phyloP scores from a whole-genome alignment of 2,888 invertebrate species.

The Diarsia dahlii region DNA sequence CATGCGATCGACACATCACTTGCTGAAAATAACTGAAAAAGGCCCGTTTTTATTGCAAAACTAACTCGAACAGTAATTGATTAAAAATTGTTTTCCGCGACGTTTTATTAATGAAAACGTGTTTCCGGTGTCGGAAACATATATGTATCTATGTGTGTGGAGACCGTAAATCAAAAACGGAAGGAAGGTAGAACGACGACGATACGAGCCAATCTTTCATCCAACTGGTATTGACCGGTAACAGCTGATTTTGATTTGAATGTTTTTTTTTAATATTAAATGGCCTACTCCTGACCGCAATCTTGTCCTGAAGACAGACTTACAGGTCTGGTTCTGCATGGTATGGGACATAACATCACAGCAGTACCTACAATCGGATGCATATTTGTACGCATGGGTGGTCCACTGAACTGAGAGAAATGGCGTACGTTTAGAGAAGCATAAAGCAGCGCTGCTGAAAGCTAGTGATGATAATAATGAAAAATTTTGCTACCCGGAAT shows the following conservation, averaged over 20 bases:
- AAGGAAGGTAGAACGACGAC: too few species aligned
- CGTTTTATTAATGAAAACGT: not conserved
- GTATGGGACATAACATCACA: not conserved
- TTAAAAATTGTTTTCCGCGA: not conserved
- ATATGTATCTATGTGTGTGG: not conserved
- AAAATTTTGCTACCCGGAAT: not conserved
- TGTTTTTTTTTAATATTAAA: too few species aligned
- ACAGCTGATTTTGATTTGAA: too few species aligned
- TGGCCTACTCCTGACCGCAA: too few species aligned
- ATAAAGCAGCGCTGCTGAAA: not conserved
- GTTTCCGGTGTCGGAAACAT: not conserved
- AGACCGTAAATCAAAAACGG: not conserved
- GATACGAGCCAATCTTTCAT: too few species aligned
- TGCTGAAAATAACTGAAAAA: constrained; percentile 14
- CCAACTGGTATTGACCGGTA: too few species aligned
- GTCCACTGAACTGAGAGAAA: too few species aligned
- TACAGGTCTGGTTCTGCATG: not conserved
- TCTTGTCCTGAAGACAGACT: too few species aligned
- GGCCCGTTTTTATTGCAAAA: not conserved
- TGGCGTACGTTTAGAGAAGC: not conserved
- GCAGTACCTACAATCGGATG: too few species aligned
- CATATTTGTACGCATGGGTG: too few species aligned
- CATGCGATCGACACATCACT: constrained; percentile 34
- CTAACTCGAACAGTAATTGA: not conserved
- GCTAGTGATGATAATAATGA: not conserved